These are phyloP conservation scores for Alcis repandata DNA, from an alignment of 2,888 invertebrate species.

Conservation along the genomic window DNA sequence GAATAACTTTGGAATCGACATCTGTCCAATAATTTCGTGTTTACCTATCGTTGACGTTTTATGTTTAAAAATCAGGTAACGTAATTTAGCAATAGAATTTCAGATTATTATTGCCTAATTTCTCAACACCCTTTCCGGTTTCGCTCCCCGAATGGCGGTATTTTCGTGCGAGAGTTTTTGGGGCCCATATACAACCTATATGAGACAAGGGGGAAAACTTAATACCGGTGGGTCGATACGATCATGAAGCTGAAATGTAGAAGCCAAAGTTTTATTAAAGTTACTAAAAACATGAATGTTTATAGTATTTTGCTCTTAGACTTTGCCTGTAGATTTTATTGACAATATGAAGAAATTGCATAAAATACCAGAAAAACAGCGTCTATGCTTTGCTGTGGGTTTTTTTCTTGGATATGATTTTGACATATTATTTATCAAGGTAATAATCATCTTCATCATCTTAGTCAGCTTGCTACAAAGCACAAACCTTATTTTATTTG, in stretches of 20 bases:
- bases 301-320: too few species aligned
- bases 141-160: conserved; percentile 5
- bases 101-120: conserved; percentile 12
- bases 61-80: not conserved
- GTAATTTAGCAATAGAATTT: not conserved
- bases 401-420: too few species aligned
- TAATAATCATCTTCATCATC: too few species aligned
- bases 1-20: not conserved
- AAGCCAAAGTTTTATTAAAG: not conserved
- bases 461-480: too few species aligned
- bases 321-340: too few species aligned
- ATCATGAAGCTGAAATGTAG: conserved; percentile 13
- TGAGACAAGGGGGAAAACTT: conserved; percentile 26
- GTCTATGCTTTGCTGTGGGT: too few species aligned
- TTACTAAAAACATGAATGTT: not conserved
- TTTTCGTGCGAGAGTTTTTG: conserved; percentile 32
- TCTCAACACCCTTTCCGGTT: conserved; percentile 19
- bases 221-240: conserved; percentile 24
- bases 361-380: too few species aligned
- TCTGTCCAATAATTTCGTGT: not conserved
- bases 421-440: too few species aligned
- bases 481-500: too few species aligned
- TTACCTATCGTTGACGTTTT: too few species aligned
- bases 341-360: too few species aligned
- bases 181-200: conserved; percentile 29